Base-by-base conservation (phyloP, 2,888 invertebrate species). In the Orthosia incerta region DNA sequence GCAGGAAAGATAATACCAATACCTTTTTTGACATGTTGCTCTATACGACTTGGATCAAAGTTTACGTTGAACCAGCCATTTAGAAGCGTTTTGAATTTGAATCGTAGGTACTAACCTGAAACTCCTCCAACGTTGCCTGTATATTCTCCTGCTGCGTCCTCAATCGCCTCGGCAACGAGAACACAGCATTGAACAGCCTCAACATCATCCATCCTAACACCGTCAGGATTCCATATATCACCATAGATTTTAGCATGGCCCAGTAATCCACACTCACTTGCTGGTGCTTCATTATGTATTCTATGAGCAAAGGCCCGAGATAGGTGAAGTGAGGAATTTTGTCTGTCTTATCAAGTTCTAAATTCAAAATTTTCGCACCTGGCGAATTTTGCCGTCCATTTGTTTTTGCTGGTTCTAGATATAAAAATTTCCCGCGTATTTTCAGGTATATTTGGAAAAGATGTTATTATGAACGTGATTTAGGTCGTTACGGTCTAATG, bases 221-320 rank as follows among this genome's bases (percentile, higher is more conserved):
- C 0, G 97, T 97, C 63, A 98, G 89, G 0, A 95, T 95, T 62
- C 97, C 94, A 87, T 98, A 98, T 18, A 97, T 96, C 55, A 97
- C 88, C 90, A 97, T 97, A 0, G 97, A 97, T 87, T 97, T 96
- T 0, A 97, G 92, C 97, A 98, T 98, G 77, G 97, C 97, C 96
- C 97, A 97, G 80, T 97, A 96, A 90, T 98, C 97, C 50, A 98
- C 97, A 31, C 96, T 96, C 0, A 98, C 97, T 96, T 97, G 97
- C 91, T 98, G 97, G 80, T 97, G 93, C 89, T 97, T 97, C 97
- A 97, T 97, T 88, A 50, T 64, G 39, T 39, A 39, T 5, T 2
- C 3, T 51, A 59, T 0, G 16, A 74, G 11, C 2, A 3, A 57
- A 11, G 5, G 20, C 11, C 46, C 45, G 0, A 51, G 0, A 11